Percentiles rank a stretch among this genome's conserved stretches.
These are phyloP conservation scores for Leptinotarsa haldemani DNA, from an alignment of 2,888 invertebrate species.

Conservation along the genomic window DNA sequence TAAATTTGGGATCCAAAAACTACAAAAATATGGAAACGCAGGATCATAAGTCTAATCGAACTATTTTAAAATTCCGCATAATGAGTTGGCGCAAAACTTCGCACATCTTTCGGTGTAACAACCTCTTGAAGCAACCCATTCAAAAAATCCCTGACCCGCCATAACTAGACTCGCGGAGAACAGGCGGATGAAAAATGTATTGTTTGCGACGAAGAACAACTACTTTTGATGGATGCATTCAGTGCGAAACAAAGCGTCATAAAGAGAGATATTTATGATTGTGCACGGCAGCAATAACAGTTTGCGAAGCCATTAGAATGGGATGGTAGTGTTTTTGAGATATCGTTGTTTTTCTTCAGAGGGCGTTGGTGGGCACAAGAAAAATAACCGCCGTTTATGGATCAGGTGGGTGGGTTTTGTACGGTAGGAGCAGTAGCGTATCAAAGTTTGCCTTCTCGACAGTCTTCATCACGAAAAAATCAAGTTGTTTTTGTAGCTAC, in stretches of 20 bases:
- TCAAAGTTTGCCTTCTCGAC: too few relatives aligned
- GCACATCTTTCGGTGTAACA: conserved; percentile 7
- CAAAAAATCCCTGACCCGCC: conserved; percentile 16
- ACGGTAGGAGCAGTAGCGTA: not conserved
- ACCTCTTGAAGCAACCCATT: not conserved
- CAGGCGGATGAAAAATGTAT: conserved; percentile 23
- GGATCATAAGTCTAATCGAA: too few relatives aligned
- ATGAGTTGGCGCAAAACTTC: not conserved
- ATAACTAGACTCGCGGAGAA: not conserved
- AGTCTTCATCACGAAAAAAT: too few relatives aligned
- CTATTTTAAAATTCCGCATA: not conserved
- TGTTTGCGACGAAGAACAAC: conserved; percentile 25
- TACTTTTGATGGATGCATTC: conserved; percentile 30
- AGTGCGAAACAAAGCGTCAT: conserved; percentile 37
- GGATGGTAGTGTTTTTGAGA: conserved; percentile 10
- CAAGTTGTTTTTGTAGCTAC: too few relatives aligned
- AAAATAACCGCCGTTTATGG: not conserved
- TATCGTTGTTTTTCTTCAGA: conserved; percentile 7
- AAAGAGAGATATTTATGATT: conserved; percentile 36
- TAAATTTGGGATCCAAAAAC: too few relatives aligned
- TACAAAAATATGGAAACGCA: too few relatives aligned
- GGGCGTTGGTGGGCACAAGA: conserved; percentile 2
- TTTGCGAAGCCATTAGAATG: conserved; percentile 25
- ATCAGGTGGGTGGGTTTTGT: not conserved
- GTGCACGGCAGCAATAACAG: conserved; percentile 26